These are phyloP conservation scores for Volucella inanis DNA, from an alignment of 2,888 invertebrate species.

Conservation along the genomic window DNA sequence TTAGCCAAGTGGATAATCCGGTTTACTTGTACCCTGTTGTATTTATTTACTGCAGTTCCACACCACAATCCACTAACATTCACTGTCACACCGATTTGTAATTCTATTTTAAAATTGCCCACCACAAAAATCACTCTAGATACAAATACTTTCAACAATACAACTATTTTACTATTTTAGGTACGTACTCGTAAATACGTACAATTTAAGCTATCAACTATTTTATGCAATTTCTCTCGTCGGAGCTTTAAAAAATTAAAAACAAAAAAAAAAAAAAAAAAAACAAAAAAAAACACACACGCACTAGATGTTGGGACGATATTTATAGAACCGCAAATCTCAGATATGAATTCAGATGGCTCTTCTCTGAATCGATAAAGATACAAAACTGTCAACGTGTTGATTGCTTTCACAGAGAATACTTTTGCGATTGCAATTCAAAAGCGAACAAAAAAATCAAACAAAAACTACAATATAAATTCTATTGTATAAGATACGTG, in stretches of 20 bases:
- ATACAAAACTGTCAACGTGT: constrained; percentile 13
- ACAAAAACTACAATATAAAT: not conserved
- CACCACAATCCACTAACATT: constrained; percentile 3
- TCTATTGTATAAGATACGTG: constrained; percentile 30
- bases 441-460: constrained; percentile 5
- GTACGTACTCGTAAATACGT: too few species aligned
- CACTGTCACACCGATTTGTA: not conserved
- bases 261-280: too few species aligned
- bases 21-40: constrained; percentile 47
- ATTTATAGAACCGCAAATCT: constrained; percentile 39
- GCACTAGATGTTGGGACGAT: not conserved
- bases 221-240: constrained; percentile 21
- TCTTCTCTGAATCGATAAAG: constrained; percentile 1
- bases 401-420: not conserved
- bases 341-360: not conserved
- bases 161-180: too few species aligned
- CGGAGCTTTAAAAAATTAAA: too few species aligned
- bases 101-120: not conserved
- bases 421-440: constrained; percentile 1
- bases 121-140: not conserved
- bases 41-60: constrained; percentile 16
- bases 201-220: not conserved
- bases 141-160: not conserved
- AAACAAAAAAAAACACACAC: not conserved
- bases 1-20: constrained; percentile 49